These are phyloP conservation scores for Syngnathus typhle DNA, from an alignment of 2,113 vertebrate species.

Conservation along the genomic window DNA sequence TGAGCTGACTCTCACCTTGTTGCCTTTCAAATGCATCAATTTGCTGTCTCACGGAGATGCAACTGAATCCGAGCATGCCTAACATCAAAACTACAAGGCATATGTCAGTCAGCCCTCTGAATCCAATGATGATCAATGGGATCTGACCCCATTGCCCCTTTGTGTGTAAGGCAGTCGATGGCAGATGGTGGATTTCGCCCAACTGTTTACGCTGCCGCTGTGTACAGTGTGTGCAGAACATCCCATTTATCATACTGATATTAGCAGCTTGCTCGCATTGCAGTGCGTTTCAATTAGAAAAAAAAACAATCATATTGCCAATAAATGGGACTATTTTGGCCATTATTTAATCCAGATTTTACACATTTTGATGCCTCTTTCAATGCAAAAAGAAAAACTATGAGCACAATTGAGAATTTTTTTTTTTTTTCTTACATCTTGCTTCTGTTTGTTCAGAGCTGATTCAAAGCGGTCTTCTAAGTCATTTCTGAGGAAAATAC, in stretches of 20 bases:
- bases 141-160: conserved; percentile 37
- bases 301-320: not conserved
- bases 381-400: conserved; percentile 7
- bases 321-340: not conserved
- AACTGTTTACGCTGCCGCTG: conserved; percentile 38
- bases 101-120: conserved; percentile 42
- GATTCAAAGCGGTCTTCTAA: not conserved
- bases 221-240: conserved; percentile 31
- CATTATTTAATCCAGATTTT: not conserved
- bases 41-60: conserved; percentile 20
- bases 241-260: conserved; percentile 52
- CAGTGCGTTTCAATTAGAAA: conserved; percentile 29
- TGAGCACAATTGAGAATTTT: not conserved
- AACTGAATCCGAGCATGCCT: conserved; percentile 6
- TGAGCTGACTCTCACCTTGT: conserved; percentile 4
- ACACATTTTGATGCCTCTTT: not conserved
- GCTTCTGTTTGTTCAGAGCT: not conserved
- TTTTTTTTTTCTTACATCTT: not conserved
- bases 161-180: conserved; percentile 44
- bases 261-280: conserved; percentile 38
- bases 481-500: not conserved
- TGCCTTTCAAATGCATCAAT: conserved; percentile 24
- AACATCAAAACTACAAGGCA: too few species aligned
- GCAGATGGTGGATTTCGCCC: conserved; percentile 50
- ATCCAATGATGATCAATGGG: conserved; percentile 57